A percentile compares a stretch with the other conserved stretches of the same genome.
These are phyloP conservation scores for Antedon mediterranea DNA, from an alignment of 53 echinoderm and acorn worm genomes.

Conservation along the genomic window DNA sequence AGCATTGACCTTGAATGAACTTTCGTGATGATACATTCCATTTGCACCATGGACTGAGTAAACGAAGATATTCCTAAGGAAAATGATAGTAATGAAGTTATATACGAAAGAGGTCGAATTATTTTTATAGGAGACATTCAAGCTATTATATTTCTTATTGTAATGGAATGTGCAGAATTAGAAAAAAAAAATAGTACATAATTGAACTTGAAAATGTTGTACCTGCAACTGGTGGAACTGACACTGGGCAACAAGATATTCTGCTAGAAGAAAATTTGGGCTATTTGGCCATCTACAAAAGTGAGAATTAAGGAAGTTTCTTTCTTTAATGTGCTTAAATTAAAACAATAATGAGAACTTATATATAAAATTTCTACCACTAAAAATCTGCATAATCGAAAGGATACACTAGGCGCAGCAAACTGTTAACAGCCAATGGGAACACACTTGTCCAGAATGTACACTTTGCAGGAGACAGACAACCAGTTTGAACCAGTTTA, in stretches of 20 bases:
- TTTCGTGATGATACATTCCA: constrained; percentile 85
- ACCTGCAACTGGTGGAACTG: constrained; percentile 81
- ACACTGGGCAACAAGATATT: constrained; percentile 78
- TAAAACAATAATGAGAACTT: too few species aligned
- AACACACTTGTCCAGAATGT: constrained; percentile 38
- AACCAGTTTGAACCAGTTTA: constrained; percentile 31
- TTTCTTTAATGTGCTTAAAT: too few species aligned
- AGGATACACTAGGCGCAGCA: constrained; percentile 92
- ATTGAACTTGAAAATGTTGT: not conserved
- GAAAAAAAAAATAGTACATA: too few species aligned
- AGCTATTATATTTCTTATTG: too few species aligned
- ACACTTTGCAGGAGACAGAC: constrained; percentile 10
- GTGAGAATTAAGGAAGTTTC: constrained; percentile 15
- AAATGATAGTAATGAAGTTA: not conserved
- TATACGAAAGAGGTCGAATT: too few species aligned
- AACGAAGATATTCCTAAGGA: constrained; percentile 53
- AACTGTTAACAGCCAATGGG: constrained; percentile 35
- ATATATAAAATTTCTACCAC: too few species aligned
- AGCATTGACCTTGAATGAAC: constrained; percentile 75
- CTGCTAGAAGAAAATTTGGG: constrained; percentile 69
- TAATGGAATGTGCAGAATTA: too few species aligned
- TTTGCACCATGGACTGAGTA: constrained; percentile 77
- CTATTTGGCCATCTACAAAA: constrained; percentile 81
- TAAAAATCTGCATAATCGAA: constrained; percentile 7
- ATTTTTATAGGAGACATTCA: too few species aligned